Evolutionary conservation across 2,113 vertebrate species (phyloP).

Genomic region (Rhegmatorhina hoffmannsi): DNA sequence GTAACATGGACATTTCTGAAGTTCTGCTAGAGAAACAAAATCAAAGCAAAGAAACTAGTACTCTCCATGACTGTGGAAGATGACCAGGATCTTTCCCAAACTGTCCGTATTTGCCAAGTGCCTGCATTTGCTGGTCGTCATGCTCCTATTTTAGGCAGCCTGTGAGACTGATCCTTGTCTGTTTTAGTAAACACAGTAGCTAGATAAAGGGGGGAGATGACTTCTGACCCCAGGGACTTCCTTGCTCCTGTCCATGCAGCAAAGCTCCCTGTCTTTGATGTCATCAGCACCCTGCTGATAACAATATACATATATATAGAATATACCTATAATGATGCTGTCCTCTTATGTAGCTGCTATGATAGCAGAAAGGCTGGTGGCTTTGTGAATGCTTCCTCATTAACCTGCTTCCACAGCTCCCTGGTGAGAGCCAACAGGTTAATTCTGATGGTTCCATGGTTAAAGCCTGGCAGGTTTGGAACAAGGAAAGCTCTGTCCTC

Average conservation of each 20-base stretch:
- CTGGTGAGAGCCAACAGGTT: neutral
- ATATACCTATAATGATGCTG: neutral
- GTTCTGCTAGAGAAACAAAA: fast-evolving
- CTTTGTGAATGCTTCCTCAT: neutral
- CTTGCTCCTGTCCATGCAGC: neutral
- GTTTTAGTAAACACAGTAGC: neutral
- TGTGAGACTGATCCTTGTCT: neutral
- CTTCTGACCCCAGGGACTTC: neutral
- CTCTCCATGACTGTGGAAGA: neutral
- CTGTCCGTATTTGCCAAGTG: fast-evolving
- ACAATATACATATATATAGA: neutral
- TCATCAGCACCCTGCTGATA: neutral
- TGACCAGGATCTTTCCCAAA: fast-evolving
- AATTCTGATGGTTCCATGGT: too few species aligned
- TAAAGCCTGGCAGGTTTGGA: neutral
- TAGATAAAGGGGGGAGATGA: neutral
- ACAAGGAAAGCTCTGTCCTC: neutral
- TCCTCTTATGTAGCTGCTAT: neutral
- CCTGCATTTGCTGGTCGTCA: neutral
- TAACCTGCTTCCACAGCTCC: neutral
- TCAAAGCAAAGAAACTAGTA: neutral
- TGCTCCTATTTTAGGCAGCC: neutral
- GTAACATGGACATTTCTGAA: fast-evolving
- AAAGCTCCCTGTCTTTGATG: neutral
- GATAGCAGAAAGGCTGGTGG: neutral